Base-by-base conservation (phyloP, 2,888 invertebrate species). In the Drosophila infuscata region DNA sequence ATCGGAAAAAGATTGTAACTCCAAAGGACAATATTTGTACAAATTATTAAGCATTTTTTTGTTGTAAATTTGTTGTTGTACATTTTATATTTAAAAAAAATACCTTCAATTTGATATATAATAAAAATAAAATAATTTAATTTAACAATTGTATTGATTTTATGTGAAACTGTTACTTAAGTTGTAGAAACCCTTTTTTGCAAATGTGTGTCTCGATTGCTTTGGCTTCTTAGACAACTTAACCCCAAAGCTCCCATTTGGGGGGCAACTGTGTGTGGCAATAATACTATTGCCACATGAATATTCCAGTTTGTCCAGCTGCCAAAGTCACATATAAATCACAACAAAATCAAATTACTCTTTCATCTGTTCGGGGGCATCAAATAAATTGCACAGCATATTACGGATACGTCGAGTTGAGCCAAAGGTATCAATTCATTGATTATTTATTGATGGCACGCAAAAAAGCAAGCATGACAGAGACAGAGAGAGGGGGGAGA, bases 371-470 rank as follows among this genome's bases (percentile, higher is more conserved):
- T 70, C 41, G 38, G 79, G 62, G 30, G 75, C 77, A 56, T 56
- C 77, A 78, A 82, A 88, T 83, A 80, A 85, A 88, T 90, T 86
- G 83, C 73, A 64, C 53, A 60, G 56, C 73, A 76, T 71, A 87
- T 84, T 89, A 83, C 89, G 79, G 79, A 83, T 78, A 89, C 78
- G 89, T 57, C 68, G 63, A 54, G 48, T 56, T 60, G 59, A 38
- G 69, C 53, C 56, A 77, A 77, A 62, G 77, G 76, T 67, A 84
- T 77, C 71, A 90, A 83, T 77, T 83, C 83, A 85, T 85, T 90
- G 85, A 90, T 85, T 85, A 90, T 90, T 90, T 85, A 85, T 85
- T 88, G 90, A 90, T 85, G 86, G 72, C 70, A 85, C 64, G 75
- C 83, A 86, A 80, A 72, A 65, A 63, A 51, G 48, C 46, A 15